Base-by-base conservation (phyloP, 2,113 vertebrate genomes). In the Sinosuthora webbiana region DNA sequence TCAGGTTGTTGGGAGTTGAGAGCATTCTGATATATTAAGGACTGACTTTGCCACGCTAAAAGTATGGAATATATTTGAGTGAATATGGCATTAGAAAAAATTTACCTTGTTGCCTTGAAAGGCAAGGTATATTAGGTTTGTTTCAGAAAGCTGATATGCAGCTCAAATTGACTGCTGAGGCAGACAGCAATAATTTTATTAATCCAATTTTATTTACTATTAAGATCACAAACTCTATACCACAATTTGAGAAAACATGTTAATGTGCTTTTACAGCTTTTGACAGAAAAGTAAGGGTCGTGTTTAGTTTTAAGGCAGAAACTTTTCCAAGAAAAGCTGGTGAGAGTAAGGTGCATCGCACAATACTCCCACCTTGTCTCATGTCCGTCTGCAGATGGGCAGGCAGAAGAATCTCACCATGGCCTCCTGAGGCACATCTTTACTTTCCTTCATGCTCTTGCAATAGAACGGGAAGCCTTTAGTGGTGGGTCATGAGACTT, bases 331-430 rank as follows among this genome's bases (percentile, higher is more conserved):
- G 68, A 80, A 49, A 50, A 78, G 30, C 41, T 42, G 22, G 5
- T 64, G 53, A 71, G 47, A 9, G 19, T 30, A 33, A 7, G 25
- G 22, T 24, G 7, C 15, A 11, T 25, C 50, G 33, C 25, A 41
- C 25, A 35, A 13, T 42, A 21, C 70, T 77, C 31, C n/a, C 6
- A 10, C 15, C 41, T 49, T 3, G 1, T 41, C 10, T 63, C 28
- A 7, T 5, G 16, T 6, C 6, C 2, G 1, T 41, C 41, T 53
- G 50, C 3, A 5, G 42, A 52, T 31, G 21, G 24, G 13, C 47
- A 50, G 37, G 22, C 17, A n/a, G 57, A 53, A 15, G 28, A 56
- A 18, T 28, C 31, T 37, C 30, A 7, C 31, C 42, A 6, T 4
- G 30, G 57, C 53, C 31, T 59, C 5, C 1, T 4, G 42, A 41